Conservation (phyloP, 1,140 invertebrate species). For the Drosophila lacertosa region DNA sequence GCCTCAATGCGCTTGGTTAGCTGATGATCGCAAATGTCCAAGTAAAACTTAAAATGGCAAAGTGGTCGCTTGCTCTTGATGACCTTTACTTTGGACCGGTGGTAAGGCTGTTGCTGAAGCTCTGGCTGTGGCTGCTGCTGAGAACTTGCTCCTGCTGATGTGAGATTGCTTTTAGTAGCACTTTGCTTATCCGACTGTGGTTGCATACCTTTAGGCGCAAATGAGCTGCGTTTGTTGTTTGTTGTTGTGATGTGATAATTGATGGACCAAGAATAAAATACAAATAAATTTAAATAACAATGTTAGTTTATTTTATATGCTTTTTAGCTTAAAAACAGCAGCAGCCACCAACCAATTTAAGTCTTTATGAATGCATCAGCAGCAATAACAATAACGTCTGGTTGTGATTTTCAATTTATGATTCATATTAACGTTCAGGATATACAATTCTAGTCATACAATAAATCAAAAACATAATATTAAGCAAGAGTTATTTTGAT, state of each 20-base stretch:
- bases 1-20: conserved; percentile 86
- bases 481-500: too few species aligned
- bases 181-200: conserved; percentile 83
- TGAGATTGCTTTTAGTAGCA: conserved; percentile 72
- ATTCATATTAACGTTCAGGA: too few species aligned
- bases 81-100: conserved; percentile 78
- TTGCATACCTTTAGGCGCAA: conserved; percentile 84
- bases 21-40: conserved; percentile 88
- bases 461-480: too few species aligned
- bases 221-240: conserved; percentile 61
- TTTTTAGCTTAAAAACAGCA: conserved; percentile 22
- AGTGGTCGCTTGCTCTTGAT: conserved; percentile 85
- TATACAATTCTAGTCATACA: too few species aligned
- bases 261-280: conserved; percentile 60
- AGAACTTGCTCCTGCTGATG: conserved; percentile 54
- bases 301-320: conserved; percentile 26
- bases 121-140: conserved; percentile 50
- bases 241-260: conserved; percentile 18
- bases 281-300: conserved; percentile 37
- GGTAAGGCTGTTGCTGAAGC: conserved; percentile 47
- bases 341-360: conserved; percentile 33
- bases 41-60: conserved; percentile 88
- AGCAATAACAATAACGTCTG: too few species aligned
- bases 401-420: too few species aligned
- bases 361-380: conserved; percentile 9